Evolutionary conservation across 1,140 invertebrate species (phyloP).

Genomic region (Drosophila bocki): DNA sequence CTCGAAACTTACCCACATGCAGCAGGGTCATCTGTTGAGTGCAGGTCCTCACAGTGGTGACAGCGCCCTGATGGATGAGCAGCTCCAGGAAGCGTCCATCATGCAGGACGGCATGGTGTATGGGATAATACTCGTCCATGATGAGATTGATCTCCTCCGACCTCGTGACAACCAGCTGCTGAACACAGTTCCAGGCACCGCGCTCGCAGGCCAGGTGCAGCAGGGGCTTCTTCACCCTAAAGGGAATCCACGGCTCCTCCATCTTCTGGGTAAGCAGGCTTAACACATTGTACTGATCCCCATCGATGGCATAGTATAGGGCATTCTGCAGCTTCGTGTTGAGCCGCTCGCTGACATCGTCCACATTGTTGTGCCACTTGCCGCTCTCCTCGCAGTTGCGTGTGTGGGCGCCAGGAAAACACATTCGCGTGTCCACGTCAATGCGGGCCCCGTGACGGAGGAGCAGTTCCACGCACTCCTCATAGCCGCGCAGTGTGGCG

Average conservation of each 20-base stretch:
- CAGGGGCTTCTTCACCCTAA: slow-evolving; percentile 87
- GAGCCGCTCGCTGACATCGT: slow-evolving; percentile 78
- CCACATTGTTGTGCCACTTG: slow-evolving; percentile 82
- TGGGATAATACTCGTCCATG: slow-evolving; percentile 91
- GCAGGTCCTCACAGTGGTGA: slow-evolving; percentile 89
- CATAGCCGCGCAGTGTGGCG: slow-evolving; percentile 89
- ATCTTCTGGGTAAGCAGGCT: slow-evolving; percentile 89
- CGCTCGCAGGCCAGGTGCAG: slow-evolving; percentile 89
- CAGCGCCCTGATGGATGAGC: slow-evolving; percentile 88
- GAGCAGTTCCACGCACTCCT: slow-evolving; percentile 87
- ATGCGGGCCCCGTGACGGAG: slow-evolving; percentile 87
- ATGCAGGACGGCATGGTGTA: slow-evolving; percentile 90
- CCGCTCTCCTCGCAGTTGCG: slow-evolving; percentile 90
- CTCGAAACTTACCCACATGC: slow-evolving; percentile 87
- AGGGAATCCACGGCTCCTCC: slow-evolving; percentile 89
- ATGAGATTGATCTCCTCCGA: slow-evolving; percentile 91
- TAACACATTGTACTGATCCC: slow-evolving; percentile 89
- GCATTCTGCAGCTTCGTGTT: slow-evolving; percentile 89
- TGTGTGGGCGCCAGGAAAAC: slow-evolving; percentile 90
- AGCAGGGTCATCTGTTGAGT: slow-evolving; percentile 91
- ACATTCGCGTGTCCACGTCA: slow-evolving; percentile 87
- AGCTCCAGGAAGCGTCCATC: slow-evolving; percentile 89
- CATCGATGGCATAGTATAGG: slow-evolving; percentile 90
- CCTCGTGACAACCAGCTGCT: slow-evolving; percentile 88
- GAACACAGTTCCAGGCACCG: slow-evolving; percentile 90